phyloP scores from a whole-genome alignment of 1,140 invertebrate genomes.

The Armadillidium nasatum region DNA sequence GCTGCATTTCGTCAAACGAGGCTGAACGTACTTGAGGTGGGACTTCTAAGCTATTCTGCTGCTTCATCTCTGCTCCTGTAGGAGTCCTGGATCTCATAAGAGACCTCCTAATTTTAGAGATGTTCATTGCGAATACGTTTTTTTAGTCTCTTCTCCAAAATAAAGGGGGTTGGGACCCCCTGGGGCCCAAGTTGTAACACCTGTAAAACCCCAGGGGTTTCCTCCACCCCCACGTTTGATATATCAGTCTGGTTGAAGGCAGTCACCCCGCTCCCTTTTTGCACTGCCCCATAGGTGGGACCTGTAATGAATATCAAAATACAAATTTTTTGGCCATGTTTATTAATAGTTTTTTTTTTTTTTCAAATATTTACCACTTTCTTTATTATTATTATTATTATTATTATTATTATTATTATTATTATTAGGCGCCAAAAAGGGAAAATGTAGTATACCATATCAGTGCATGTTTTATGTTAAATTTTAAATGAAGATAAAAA shows the following conservation, averaged over 20 bases:
- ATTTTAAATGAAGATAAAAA: too few species aligned
- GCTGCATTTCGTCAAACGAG: slow-evolving; percentile 80
- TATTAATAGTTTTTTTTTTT: too few species aligned
- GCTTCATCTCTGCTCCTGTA: slow-evolving; percentile 81
- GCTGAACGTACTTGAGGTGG: slow-evolving; percentile 78
- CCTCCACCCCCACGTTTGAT: not conserved
- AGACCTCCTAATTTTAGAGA: slow-evolving; percentile 68
- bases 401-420: too few species aligned
- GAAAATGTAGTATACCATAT: too few species aligned
- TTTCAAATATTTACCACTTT: too few species aligned
- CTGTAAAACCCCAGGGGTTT: not conserved
- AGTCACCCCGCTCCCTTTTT: not conserved
- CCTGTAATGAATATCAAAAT: not conserved
- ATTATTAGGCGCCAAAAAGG: too few species aligned
- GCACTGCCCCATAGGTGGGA: not conserved
- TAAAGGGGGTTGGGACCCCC: not conserved
- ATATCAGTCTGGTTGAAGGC: not conserved
- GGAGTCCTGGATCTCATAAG: slow-evolving; percentile 79
- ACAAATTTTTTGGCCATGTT: too few species aligned
- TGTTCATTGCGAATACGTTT: not conserved
- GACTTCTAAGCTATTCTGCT: slow-evolving; percentile 78
- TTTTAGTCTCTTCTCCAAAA: not conserved
- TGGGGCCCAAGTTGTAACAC: not conserved
- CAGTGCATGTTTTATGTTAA: too few species aligned
- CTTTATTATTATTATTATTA: too few species aligned